Percentiles rank a stretch among this genome's conserved stretches.
phyloP scores from a whole-genome alignment of 2,888 invertebrate species.

The Lottia scabra region DNA sequence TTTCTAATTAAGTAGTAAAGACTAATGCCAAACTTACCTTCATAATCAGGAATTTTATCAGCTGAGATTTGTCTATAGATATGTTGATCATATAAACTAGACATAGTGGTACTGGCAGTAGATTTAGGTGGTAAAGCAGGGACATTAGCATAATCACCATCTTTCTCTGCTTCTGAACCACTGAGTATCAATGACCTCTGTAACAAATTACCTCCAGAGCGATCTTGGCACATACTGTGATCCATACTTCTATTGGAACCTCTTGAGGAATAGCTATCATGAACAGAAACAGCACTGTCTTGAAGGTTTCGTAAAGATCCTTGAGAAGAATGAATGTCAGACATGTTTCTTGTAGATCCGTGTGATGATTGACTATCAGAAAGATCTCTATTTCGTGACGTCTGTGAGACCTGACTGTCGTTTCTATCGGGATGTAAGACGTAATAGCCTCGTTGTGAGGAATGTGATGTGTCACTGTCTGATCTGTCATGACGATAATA shows the following conservation, averaged over 20 bases:
- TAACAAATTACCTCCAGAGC: constrained; percentile 41
- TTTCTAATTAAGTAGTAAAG: too few relatives aligned
- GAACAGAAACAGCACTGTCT: constrained; percentile 54
- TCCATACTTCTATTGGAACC: constrained; percentile 39
- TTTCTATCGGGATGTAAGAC: constrained; percentile 39
- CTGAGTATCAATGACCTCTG: constrained; percentile 32
- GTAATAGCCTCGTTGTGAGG: constrained; percentile 51
- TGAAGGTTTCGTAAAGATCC: constrained; percentile 61
- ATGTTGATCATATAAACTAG: constrained; percentile 8
- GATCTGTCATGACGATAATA: constrained; percentile 59
- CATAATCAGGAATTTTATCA: constrained; percentile 29
- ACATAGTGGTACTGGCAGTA: constrained; percentile 10
- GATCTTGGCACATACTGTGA: constrained; percentile 28
- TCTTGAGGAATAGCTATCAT: constrained; percentile 52
- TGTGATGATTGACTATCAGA: constrained; percentile 72
- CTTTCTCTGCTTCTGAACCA: constrained; percentile 36
- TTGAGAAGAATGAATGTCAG: constrained; percentile 63
- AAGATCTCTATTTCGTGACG: constrained; percentile 52
- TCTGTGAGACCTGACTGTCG: constrained; percentile 54
- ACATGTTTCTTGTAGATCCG: constrained; percentile 72
- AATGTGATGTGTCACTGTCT: constrained; percentile 66
- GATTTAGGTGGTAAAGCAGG: constrained; percentile 25
- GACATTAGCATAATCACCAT: constrained; percentile 66
- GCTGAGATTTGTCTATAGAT: constrained; percentile 1
- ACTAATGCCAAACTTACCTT: constrained; percentile 28